phyloP scores from a whole-genome alignment of 2,113 vertebrate species.

The Monopterus albus region DNA sequence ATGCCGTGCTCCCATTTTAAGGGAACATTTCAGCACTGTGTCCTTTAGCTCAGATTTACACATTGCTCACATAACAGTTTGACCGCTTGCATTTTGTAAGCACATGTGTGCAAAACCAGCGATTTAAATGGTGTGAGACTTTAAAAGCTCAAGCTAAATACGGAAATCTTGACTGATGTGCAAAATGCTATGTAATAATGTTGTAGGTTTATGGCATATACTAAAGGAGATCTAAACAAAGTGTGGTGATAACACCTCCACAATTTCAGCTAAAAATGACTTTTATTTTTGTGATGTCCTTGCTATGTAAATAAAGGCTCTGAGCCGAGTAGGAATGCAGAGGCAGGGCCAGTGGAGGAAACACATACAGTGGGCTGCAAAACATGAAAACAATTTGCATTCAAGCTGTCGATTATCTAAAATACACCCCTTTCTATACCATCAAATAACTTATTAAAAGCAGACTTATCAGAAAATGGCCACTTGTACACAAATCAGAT shows the following conservation, averaged over 20 bases:
- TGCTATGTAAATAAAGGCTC: no score
- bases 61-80: conserved; percentile 37
- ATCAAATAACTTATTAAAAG: no score
- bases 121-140: background rate
- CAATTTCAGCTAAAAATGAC: background rate
- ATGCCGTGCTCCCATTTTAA: conserved; percentile 18
- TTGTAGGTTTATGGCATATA: background rate
- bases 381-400: no score
- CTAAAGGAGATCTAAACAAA: conserved; percentile 2
- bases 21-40: conserved; percentile 34
- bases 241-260: background rate
- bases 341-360: no score
- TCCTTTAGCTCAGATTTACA: conserved; percentile 4
- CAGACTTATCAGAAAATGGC: no score
- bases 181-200: background rate
- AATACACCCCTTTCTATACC: no score
- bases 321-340: no score
- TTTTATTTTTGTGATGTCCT: no score
- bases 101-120: conserved; percentile 1
- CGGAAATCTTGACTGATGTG: background rate
- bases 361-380: no score
- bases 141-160: background rate
- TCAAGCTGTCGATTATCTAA: no score
- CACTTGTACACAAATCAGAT: no score
- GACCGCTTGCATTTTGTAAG: conserved; percentile 25